Percentiles rank a stretch among this genome's conserved stretches.
phyloP scores from a whole-genome alignment of 2,113 vertebrate species.

The Falcunculus frontatus region DNA sequence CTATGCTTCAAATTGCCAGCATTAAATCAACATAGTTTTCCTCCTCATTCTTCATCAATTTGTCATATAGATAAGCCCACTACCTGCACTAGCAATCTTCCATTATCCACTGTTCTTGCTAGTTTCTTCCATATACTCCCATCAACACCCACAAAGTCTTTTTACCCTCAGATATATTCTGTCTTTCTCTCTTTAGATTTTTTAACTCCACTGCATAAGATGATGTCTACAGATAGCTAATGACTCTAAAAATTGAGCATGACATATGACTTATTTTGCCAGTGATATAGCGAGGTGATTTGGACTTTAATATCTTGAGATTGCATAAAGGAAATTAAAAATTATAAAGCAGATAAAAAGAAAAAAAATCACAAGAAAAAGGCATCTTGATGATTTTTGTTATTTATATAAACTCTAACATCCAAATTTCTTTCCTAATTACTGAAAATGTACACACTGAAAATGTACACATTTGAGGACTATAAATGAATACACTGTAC shows the following conservation, averaged over 20 bases:
- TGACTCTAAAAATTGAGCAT: constrained; percentile 35
- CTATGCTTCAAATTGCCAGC: constrained; percentile 66
- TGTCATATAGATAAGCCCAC: constrained; percentile 67
- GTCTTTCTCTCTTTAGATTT: constrained; percentile 30
- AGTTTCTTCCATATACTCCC: constrained; percentile 51
- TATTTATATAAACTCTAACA: not conserved
- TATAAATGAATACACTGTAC: not conserved
- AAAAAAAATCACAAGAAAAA: not conserved
- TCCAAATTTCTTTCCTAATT: not conserved
- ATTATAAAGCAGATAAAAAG: not conserved
- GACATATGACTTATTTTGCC: constrained; percentile 19
- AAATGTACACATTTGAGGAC: not conserved
- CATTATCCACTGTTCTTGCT: constrained; percentile 63
- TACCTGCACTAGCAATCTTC: constrained; percentile 57
- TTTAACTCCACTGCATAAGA: constrained; percentile 16
- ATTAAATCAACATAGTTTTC: constrained; percentile 69
- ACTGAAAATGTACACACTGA: not conserved
- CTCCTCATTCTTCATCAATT: constrained; percentile 66
- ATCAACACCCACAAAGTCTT: constrained; percentile 58
- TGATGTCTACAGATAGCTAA: constrained; percentile 30
- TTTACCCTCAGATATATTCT: constrained; percentile 39
- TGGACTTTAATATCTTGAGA: constrained; percentile 6
- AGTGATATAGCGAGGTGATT: not conserved
- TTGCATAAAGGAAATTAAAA: not conserved
- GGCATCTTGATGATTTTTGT: not conserved